Evolutionary conservation across 2,113 vertebrate species (phyloP).

Genomic region (Hassar affinis): DNA sequence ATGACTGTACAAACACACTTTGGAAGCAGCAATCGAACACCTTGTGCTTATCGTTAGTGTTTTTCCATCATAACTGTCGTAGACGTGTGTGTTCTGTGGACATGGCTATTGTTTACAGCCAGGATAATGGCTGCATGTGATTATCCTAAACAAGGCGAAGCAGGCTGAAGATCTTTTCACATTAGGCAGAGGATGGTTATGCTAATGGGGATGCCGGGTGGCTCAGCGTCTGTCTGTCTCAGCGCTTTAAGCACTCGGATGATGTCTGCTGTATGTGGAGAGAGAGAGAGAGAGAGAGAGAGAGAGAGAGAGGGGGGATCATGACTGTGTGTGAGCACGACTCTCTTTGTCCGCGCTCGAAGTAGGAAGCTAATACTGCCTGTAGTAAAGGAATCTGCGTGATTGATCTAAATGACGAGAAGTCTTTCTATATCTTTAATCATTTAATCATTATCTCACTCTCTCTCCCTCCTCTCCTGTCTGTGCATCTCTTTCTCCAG

Average conservation of each 20-base stretch:
- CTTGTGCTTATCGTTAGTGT: neutral
- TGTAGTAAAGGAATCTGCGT: slow-evolving; percentile 9
- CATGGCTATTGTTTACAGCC: slow-evolving; percentile 24
- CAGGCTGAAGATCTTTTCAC: slow-evolving; percentile 29
- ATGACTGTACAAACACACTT: slow-evolving; percentile 34
- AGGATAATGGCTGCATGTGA: slow-evolving; percentile 28
- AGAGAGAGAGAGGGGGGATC: slow-evolving; percentile 30
- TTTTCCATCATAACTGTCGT: neutral
- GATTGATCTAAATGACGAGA: slow-evolving; percentile 21
- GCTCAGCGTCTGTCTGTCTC: slow-evolving; percentile 24
- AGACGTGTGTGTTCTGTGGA: neutral
- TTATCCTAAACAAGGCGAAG: slow-evolving; percentile 25
- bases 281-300: slow-evolving; percentile 18
- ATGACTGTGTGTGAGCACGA: slow-evolving; percentile 35
- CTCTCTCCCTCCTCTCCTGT: neutral
- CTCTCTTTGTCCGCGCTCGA: slow-evolving; percentile 24
- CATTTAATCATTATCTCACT: neutral
- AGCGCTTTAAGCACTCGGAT: slow-evolving; percentile 24
- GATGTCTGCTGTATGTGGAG: slow-evolving; percentile 3
- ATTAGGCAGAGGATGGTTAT: slow-evolving; percentile 45
- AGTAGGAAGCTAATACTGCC: slow-evolving; percentile 10
- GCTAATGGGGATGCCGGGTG: slow-evolving; percentile 32
- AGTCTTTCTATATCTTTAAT: slow-evolving; percentile 20
- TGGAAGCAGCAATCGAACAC: neutral
- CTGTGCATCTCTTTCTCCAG: slow-evolving; percentile 60